Conservation (phyloP, 2,797 vertebrate genomes). For the Gastrophryne carolinensis region DNA sequence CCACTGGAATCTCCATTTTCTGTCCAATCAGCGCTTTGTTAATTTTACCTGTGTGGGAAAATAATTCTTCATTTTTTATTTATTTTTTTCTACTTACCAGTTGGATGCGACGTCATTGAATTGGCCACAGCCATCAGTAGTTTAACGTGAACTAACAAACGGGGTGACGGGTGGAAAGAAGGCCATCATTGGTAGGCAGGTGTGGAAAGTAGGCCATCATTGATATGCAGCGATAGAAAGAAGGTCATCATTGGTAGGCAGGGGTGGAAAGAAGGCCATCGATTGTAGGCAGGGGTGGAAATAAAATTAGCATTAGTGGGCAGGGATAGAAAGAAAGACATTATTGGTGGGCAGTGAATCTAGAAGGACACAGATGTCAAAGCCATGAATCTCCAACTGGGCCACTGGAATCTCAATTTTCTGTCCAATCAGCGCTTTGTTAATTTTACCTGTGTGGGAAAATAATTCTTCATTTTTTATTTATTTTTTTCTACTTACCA, state of each 20-base stretch:
- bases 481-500: constrained; percentile 36
- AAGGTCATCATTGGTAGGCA: too few relatives aligned
- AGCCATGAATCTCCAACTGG: constrained; percentile 77
- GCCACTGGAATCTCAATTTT: constrained; percentile 54
- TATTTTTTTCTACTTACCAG: constrained; percentile 32
- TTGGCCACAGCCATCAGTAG: too few relatives aligned
- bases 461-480: constrained; percentile 70
- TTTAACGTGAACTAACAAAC: too few relatives aligned
- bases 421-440: constrained; percentile 76
- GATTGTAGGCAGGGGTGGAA: too few relatives aligned
- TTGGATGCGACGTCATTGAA: constrained; percentile 35
- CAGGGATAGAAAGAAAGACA: too few relatives aligned
- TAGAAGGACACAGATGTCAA: constrained; percentile 99
- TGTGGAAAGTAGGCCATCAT: too few relatives aligned
- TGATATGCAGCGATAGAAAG: too few relatives aligned
- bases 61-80: constrained; percentile 71
- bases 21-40: constrained; percentile 76
- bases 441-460: constrained; percentile 65
- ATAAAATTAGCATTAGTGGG: too few relatives aligned
- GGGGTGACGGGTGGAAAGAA: too few relatives aligned
- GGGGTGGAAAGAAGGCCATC: too few relatives aligned
- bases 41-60: constrained; percentile 65
- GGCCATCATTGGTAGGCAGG: too few relatives aligned
- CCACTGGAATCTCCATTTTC: constrained; percentile 55
- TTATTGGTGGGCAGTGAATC: constrained; percentile 82